Percentiles rank a stretch among this genome's conserved stretches.
phyloP scores from a whole-genome alignment of 2,113 vertebrate genomes.

The Australoheros scitulus region DNA sequence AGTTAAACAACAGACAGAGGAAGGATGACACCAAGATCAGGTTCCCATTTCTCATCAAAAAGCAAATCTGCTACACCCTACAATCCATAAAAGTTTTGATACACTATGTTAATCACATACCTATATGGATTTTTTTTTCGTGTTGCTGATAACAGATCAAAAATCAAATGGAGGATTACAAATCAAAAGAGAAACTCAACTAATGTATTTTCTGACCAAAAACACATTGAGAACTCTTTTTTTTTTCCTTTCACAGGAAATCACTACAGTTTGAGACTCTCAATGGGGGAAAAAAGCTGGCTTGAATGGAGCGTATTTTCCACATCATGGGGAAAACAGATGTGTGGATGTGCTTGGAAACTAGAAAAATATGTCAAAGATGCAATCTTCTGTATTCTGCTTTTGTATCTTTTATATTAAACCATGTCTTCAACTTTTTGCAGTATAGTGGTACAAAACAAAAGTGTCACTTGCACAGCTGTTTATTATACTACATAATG shows the following conservation, averaged over 20 bases:
- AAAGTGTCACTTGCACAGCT: neutral
- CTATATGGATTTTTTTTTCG: neutral
- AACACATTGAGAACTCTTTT: neutral
- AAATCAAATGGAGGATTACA: neutral
- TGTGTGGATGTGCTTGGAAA: neutral
- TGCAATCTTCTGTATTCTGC: neutral
- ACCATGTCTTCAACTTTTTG: neutral
- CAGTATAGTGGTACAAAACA: too few relatives aligned
- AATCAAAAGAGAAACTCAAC: neutral
- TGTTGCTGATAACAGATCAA: neutral
- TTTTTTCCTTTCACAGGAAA: conserved; percentile 1
- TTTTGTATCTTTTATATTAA: neutral
- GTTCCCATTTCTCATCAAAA: neutral
- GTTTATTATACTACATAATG: neutral
- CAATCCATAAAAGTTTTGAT: neutral
- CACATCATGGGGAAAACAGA: conserved; percentile 29
- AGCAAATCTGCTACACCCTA: neutral
- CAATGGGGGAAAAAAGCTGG: neutral
- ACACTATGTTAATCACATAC: neutral
- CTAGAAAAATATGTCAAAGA: neutral
- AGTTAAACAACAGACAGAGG: conserved; percentile 27
- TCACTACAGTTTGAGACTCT: neutral
- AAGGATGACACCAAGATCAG: neutral
- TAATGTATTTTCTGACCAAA: neutral
- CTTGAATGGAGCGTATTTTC: neutral